Evolutionary conservation across 2,113 vertebrate genomes (phyloP).

Genomic region (Eptesicus fuscus): DNA sequence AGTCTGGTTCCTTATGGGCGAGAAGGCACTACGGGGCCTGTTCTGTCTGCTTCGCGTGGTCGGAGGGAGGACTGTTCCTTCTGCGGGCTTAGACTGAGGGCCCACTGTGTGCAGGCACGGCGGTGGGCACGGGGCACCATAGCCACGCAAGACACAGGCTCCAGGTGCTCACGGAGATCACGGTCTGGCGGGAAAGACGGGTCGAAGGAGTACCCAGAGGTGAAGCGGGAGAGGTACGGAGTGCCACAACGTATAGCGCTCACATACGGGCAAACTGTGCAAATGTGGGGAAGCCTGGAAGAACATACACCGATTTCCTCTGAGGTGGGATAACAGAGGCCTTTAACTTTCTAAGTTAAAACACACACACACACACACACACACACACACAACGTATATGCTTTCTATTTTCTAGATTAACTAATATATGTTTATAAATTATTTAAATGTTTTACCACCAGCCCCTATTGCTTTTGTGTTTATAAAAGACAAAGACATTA

Average conservation of each 20-base stretch:
- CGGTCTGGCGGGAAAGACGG: background rate
- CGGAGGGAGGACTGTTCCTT: background rate
- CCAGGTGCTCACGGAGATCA: background rate
- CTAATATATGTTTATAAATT: background rate
- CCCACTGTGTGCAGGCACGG: background rate
- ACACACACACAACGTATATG: background rate
- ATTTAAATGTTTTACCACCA: background rate
- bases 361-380: no score
- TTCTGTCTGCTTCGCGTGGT: background rate
- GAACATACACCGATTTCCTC: background rate
- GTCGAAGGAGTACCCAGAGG: background rate
- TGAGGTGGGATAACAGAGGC: background rate
- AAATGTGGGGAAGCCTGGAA: background rate
- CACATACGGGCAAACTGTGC: background rate
- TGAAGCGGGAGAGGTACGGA: background rate
- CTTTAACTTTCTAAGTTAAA: background rate
- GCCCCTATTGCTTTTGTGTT: background rate
- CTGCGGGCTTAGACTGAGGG: background rate
- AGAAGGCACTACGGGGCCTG: background rate
- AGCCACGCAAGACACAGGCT: background rate
- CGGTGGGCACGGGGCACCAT: background rate
- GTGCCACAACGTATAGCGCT: background rate
- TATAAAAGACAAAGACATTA: background rate
- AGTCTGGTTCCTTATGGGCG: background rate
- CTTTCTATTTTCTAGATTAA: background rate